Evolutionary conservation across 2,113 vertebrate species (phyloP), one percentile per base, ranked within the genome.

Genomic region (Myotis lucifugus): DNA sequence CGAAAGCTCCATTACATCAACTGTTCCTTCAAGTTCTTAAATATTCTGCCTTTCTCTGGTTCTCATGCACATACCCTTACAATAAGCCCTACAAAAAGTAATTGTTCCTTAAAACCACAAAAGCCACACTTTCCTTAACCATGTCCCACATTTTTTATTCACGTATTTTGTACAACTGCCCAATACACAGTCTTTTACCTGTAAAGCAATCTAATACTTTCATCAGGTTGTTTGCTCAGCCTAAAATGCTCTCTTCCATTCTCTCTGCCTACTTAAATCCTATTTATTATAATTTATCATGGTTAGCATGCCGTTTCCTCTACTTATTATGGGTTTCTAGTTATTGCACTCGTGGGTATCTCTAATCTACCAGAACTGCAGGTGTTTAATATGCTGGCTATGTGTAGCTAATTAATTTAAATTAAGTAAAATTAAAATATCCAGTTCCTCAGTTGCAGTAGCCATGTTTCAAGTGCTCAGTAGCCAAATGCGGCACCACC

Each of bases 111-210:
- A 37, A 87, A 88, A 78, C 34, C 88, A 78, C 29, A 59, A 81
- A 85, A 82, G 74, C 23, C 77, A 88, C 23, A 87, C 42, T 82
- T 69, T 70, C 34, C 50, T 84, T 88, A 91, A 73, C 25, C 77
- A 72, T 93, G 59, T 14, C 72, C 77, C 25, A 61, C 32, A 73
- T 72, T 70, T 94, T 64, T 91, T 91, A 91, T 64, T 91, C 76
- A 91, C 29, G 27, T 87, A 48, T 66, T 88, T 46, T 83, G 29
- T 72, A 48, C 1, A 77, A 70, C 40, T 84, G 59, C 12, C 3
- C 46, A 67, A 50, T n/a, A 78, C 15, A 88, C 11, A 73, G 27
- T 25, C 48, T 85, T 78, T 89, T 46, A 88, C 15, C 1, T 50
- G 5, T 76, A 50, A 74, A n/a, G 40, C 48, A 79, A 67, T 67